Percentiles rank a stretch among this genome's conserved stretches.
Evolutionary conservation across 2,113 vertebrate genomes (phyloP).

Genomic region (Serinus canaria): DNA sequence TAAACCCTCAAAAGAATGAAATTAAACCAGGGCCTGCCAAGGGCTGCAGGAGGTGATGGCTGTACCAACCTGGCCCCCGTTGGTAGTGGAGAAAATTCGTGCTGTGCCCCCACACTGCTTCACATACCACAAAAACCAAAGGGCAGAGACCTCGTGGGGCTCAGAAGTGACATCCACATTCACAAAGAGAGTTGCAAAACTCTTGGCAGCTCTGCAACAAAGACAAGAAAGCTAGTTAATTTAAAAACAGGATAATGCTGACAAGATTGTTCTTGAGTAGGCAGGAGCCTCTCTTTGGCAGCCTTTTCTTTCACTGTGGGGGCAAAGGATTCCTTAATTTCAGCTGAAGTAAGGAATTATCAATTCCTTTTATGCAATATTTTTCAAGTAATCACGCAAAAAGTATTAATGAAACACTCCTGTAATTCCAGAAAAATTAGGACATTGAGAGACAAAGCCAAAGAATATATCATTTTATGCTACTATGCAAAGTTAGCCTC

Average conservation of each 20-base stretch:
- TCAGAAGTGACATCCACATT: conserved; percentile 94
- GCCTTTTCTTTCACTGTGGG: neutral
- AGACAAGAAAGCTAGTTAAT: neutral
- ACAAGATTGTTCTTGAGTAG: neutral
- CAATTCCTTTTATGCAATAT: neutral
- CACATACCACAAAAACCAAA: conserved; percentile 98
- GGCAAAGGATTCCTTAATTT: neutral
- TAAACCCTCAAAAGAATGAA: neutral
- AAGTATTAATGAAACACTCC: neutral
- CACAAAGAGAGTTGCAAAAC: conserved; percentile 88
- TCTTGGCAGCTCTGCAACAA: conserved; percentile 75
- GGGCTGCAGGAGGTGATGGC: neutral
- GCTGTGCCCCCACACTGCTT: conserved; percentile 93
- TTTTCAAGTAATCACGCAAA: neutral
- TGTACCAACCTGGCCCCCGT: conserved; percentile 89
- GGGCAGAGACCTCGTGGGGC: conserved; percentile 92
- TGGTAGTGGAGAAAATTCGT: conserved; percentile 90
- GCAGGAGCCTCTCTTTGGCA: neutral
- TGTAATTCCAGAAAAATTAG: neutral
- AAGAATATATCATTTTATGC: neutral
- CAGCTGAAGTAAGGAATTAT: neutral
- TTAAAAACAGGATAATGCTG: neutral
- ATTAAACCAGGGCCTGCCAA: neutral
- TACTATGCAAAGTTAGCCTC: neutral
- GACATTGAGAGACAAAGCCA: neutral